phyloP scores from a whole-genome alignment of 2,797 vertebrate genomes.

The Pseudochirops cupreus region DNA sequence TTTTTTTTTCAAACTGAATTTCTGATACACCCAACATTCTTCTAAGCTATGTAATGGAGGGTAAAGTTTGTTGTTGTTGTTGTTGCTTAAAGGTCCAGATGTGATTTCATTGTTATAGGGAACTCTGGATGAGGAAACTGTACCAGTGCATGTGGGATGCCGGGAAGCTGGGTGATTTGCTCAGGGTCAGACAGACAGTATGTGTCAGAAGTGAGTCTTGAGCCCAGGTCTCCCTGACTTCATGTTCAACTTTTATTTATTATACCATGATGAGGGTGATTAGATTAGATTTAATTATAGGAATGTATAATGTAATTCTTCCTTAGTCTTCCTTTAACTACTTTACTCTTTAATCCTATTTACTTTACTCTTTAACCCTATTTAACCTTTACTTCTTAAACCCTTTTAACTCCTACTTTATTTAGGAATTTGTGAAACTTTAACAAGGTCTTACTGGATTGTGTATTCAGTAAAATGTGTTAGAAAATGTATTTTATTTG shows the following conservation, averaged over 20 bases:
- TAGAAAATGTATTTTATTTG: not conserved
- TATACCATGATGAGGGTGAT: not conserved
- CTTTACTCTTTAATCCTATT: not conserved
- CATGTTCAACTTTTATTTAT: not conserved
- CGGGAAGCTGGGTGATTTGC: not conserved
- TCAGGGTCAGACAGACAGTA: not conserved
- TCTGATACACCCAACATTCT: slow-evolving; percentile 41
- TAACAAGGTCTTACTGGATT: not conserved
- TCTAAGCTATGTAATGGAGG: not conserved
- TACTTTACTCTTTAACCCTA: not conserved
- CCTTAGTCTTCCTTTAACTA: not conserved
- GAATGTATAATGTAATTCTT: not conserved
- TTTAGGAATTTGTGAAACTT: not conserved
- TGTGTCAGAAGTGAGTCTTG: not conserved
- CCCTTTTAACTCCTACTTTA: not conserved
- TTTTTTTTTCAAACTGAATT: slow-evolving; percentile 7
- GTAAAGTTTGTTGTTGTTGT: not conserved
- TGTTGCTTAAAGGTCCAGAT: not conserved
- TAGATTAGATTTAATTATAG: not conserved
- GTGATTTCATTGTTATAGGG: not conserved
- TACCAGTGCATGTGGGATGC: not conserved
- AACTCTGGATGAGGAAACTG: not conserved
- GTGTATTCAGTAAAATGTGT: not conserved
- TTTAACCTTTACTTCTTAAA: not conserved
- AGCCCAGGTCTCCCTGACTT: not conserved